Evolutionary conservation across 1,140 invertebrate species (phyloP).

Genomic region (Listronotus bonariensis): DNA sequence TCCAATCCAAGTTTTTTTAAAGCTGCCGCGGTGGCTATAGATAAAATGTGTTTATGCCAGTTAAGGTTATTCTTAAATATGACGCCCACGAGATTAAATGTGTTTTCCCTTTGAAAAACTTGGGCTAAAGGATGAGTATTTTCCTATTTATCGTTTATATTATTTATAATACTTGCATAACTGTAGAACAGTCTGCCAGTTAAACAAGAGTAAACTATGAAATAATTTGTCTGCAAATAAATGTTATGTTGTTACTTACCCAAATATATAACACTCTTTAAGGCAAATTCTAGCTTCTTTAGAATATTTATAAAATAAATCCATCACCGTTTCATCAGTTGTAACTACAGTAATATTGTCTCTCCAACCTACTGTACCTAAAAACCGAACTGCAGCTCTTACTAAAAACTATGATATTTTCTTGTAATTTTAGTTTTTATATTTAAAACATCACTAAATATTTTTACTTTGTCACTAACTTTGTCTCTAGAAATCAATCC

Average conservation of each 20-base stretch:
- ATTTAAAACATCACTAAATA: conserved; percentile 43
- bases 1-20: no score
- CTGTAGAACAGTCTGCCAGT: no score
- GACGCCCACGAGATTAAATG: no score
- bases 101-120: no score
- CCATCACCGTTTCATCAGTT: conserved; percentile 39
- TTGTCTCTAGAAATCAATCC: conserved; percentile 39
- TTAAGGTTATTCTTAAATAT: no score
- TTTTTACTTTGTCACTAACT: conserved; percentile 32
- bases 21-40: no score
- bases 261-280: conserved; percentile 35
- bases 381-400: conserved; percentile 40
- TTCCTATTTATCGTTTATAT: no score
- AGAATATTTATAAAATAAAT: conserved; percentile 45
- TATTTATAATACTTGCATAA: no score
- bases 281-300: conserved; percentile 47
- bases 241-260: conserved; percentile 28
- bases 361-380: conserved; percentile 42
- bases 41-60: no score
- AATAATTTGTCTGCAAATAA: not conserved
- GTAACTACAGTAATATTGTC: conserved; percentile 49
- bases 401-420: conserved; percentile 32
- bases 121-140: no score
- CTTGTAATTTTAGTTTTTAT: conserved; percentile 24
- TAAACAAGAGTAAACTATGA: no score